Conservation (phyloP, 2,797 vertebrate genomes). For the Petrocephalus sullivani region DNA sequence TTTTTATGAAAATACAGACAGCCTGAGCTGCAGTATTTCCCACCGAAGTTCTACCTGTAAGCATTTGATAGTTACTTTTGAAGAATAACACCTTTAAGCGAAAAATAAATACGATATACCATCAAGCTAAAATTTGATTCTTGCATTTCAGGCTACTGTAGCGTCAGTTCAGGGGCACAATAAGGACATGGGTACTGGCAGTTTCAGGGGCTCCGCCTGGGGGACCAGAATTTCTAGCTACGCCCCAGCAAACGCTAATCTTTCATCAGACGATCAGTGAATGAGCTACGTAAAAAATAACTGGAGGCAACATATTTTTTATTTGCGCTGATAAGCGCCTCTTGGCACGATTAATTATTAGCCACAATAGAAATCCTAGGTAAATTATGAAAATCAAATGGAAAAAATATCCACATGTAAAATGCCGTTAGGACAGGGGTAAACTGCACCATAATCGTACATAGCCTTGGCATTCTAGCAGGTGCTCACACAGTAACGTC, state of each 20-base stretch:
- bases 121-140: background rate
- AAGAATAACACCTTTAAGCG: background rate
- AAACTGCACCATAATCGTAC: background rate
- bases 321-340: background rate
- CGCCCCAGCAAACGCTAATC: background rate
- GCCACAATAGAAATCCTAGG: too few relatives aligned
- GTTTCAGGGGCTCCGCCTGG: background rate
- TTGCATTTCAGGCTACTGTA: background rate
- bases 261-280: background rate
- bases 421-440: background rate
- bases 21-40: background rate
- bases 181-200: background rate
- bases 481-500: background rate
- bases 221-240: background rate
- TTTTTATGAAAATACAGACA: background rate
- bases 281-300: background rate
- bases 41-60: background rate
- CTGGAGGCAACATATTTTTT: background rate
- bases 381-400: background rate
- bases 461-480: background rate
- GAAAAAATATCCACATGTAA: background rate
- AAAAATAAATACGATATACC: background rate
- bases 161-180: background rate
- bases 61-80: background rate
- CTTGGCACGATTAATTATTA: background rate